phyloP scores from a whole-genome alignment of 2,113 vertebrate genomes.

The Rattus rattus region DNA sequence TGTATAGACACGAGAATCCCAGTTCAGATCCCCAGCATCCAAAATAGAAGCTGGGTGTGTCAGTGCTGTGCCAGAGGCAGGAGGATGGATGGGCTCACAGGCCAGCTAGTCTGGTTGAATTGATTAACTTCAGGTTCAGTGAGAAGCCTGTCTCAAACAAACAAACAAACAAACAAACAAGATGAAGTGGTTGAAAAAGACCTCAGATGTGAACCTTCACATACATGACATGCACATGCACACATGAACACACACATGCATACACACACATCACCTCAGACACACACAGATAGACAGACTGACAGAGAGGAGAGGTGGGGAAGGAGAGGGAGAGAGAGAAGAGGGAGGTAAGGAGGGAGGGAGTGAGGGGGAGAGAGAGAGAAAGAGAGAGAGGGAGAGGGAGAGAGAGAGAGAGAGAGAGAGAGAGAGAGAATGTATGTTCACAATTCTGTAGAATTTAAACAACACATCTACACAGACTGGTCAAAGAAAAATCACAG shows the following conservation, averaged over 20 bases:
- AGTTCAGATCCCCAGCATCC: neutral
- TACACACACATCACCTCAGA: too few relatives aligned
- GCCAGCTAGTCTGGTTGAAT: neutral
- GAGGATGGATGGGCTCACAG: neutral
- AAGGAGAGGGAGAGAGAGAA: neutral
- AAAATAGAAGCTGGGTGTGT: neutral
- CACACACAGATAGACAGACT: too few relatives aligned
- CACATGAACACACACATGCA: neutral
- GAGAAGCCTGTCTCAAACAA: neutral
- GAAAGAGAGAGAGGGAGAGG: neutral
- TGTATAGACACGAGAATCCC: neutral
- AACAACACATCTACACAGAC: neutral
- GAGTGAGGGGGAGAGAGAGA: neutral
- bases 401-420: neutral
- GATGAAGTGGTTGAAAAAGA: neutral
- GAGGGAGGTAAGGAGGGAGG: too few relatives aligned
- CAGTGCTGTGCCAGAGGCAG: neutral
- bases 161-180: neutral
- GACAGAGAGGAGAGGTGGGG: too few relatives aligned
- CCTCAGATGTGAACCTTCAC: neutral
- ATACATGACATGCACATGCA: neutral
- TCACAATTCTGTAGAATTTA: neutral
- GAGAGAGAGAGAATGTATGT: neutral
- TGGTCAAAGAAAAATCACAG: neutral
- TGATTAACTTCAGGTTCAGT: neutral